Percentiles rank a stretch among this genome's conserved stretches.
These are phyloP conservation scores for Danio choprae DNA, from an alignment of 2,797 vertebrate species.

Conservation along the genomic window DNA sequence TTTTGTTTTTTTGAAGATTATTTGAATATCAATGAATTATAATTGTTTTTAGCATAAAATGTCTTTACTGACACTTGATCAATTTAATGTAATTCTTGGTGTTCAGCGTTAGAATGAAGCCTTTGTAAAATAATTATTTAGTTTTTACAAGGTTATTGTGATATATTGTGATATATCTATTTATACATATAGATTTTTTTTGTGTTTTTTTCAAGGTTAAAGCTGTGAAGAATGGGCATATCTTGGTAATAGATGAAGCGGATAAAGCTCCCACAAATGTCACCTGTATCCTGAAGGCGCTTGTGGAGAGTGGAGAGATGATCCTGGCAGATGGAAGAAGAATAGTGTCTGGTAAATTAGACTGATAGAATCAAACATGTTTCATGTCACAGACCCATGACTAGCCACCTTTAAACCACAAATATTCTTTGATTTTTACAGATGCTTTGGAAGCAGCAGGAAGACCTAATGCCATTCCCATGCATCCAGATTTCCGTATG, in stretches of 20 bases:
- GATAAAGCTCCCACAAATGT: conserved; percentile 99
- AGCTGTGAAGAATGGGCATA: conserved; percentile 90
- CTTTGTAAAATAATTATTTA: too few species aligned
- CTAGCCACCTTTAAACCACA: background rate
- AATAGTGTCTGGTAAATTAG: conserved; percentile 88
- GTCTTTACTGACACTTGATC: background rate
- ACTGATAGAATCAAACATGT: background rate
- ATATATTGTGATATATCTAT: too few species aligned
- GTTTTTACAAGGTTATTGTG: too few species aligned
- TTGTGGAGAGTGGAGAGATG: conserved; percentile 98
- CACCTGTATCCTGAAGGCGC: conserved; percentile 96
- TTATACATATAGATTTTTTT: too few species aligned
- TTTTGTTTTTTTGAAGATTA: background rate
- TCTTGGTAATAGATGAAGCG: conserved; percentile 95
- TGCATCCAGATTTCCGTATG: conserved; percentile 98
- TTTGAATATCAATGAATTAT: background rate
- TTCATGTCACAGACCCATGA: background rate
- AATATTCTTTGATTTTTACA: conserved; percentile 63
- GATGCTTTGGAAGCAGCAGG: conserved; percentile 76
- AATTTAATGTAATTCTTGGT: too few species aligned
- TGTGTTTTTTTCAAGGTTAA: conserved; percentile 83
- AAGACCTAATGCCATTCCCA: conserved; percentile 83
- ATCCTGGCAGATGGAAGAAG: conserved; percentile 93
- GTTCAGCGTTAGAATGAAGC: too few species aligned
- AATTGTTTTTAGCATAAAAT: too few species aligned